Evolutionary conservation across 2,888 invertebrate genomes (phyloP).

Genomic region (Margaritifera margaritifera): DNA sequence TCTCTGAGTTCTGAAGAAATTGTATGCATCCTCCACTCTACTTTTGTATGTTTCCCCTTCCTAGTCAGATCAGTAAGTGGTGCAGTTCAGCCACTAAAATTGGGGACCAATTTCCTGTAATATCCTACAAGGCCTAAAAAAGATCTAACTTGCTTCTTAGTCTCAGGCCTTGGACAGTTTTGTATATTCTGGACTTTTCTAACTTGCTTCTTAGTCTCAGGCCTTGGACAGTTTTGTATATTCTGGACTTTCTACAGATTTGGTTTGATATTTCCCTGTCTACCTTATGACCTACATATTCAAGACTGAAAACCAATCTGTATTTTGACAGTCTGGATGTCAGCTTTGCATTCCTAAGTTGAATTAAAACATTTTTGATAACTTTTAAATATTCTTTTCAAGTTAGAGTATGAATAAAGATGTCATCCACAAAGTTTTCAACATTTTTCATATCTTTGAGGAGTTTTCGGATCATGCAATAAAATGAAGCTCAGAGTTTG

Average conservation of each 20-base stretch:
- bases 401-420: slow-evolving; percentile 1
- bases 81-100: slow-evolving; percentile 18
- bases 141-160: slow-evolving; percentile 14
- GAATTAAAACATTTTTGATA: background rate
- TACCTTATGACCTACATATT: slow-evolving; percentile 15
- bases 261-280: slow-evolving; percentile 8
- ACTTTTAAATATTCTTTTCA: slow-evolving; percentile 5
- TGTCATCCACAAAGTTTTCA: slow-evolving; percentile 15
- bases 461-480: slow-evolving; percentile 5
- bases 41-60: slow-evolving; percentile 15
- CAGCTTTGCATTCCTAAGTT: slow-evolving; percentile 6
- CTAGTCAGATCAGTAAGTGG: slow-evolving; percentile 22
- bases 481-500: background rate
- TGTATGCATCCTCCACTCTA: slow-evolving; percentile 19
- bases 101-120: slow-evolving; percentile 19
- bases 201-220: slow-evolving; percentile 13
- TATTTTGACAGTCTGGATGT: slow-evolving; percentile 16
- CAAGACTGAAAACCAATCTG: slow-evolving; percentile 1
- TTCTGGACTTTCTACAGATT: slow-evolving; percentile 2
- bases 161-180: background rate
- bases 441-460: slow-evolving; percentile 7
- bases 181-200: slow-evolving; percentile 8
- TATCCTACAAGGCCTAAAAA: slow-evolving; percentile 21
- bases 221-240: background rate
- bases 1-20: slow-evolving; percentile 11